These are phyloP conservation scores for Mycalesis mineus DNA, from an alignment of 2,888 invertebrate species.

Conservation along the genomic window DNA sequence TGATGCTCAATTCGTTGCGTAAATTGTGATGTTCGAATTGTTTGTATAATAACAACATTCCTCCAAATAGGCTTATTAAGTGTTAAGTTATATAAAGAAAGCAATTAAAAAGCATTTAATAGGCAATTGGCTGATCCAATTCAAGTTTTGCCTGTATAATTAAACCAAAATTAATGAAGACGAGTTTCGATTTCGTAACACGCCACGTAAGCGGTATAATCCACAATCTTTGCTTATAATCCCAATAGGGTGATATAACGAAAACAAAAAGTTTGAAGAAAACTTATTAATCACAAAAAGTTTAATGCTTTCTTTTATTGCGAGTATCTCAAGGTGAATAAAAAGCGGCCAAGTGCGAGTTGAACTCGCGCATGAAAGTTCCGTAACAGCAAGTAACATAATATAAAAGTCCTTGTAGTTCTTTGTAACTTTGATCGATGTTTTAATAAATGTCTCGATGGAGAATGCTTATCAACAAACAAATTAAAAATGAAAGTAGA, in stretches of 20 bases:
- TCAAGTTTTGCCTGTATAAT: background rate
- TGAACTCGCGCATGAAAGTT: too few relatives aligned
- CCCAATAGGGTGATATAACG: background rate
- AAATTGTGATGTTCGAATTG: slow-evolving; percentile 11
- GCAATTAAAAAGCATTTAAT: background rate
- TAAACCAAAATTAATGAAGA: background rate
- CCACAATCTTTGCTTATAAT: background rate
- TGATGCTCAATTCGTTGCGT: slow-evolving; percentile 11
- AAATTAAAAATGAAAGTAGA: too few relatives aligned
- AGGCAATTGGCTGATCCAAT: background rate
- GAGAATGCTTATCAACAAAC: too few relatives aligned
- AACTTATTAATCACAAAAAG: background rate
- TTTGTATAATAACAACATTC: slow-evolving; percentile 19
- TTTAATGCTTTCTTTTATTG: background rate
- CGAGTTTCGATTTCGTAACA: background rate
- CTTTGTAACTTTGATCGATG: too few relatives aligned
- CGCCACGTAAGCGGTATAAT: background rate
- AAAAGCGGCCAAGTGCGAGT: too few relatives aligned
- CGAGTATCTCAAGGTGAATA: background rate
- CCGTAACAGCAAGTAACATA: too few relatives aligned
- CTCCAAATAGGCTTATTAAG: slow-evolving; percentile 9
- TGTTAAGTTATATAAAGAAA: slow-evolving; percentile 7
- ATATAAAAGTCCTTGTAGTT: too few relatives aligned
- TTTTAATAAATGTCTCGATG: too few relatives aligned
- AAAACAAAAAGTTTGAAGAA: background rate